Base-by-base conservation (phyloP, 1,140 invertebrate species). In the Penaeus japonicus region DNA sequence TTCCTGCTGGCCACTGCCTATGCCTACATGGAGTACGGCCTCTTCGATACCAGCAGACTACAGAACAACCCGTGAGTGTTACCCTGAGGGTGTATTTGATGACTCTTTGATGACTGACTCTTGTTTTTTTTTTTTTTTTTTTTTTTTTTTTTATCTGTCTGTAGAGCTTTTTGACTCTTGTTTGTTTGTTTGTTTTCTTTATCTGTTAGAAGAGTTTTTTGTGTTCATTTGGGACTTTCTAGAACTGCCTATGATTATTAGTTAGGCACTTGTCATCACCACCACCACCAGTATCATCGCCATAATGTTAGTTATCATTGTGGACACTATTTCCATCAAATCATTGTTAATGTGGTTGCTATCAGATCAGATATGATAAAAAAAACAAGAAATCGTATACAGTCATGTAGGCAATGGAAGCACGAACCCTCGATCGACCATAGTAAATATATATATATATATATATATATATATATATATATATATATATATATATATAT, bases 1-100 rank as follows among this genome's bases (percentile, higher is more conserved):
- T 85, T 85, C 75, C 30, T 85, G 17, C 75, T 85, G 1, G 32
- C 77, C 27, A 78, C 84, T 24, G 75, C 84, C 1, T 85, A 75
- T 30, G 73, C 84, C 70, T 85, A 79, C 75, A 39, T 83, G 27
- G 62, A 83, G 17, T 35, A 30, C 27, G 57, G 57, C 17, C 24
- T 32, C n/a, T 62, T 83, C 20, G 81, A 54, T 4, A 22, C 4
- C 12, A 30, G 24, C 70, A 73, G 70, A 10, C 27, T 5, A 73
- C 27, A 73, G 0, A 73, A 32, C 32, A 0, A 73, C 5, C 20
- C 70, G 35, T 30, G 27, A 24, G 70, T 30, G 17, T 0, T 20
- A 17, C 32, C 5, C 30, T 27, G n/a, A 22, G n/a, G 22, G n/a
- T 20, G 5, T 27, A 59, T 59, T 59, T 20, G 57, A 59, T 59